Evolutionary conservation across 1,140 invertebrate genomes (phyloP), one percentile per base, ranked within the genome.

Genomic region (Hestina assimilis): DNA sequence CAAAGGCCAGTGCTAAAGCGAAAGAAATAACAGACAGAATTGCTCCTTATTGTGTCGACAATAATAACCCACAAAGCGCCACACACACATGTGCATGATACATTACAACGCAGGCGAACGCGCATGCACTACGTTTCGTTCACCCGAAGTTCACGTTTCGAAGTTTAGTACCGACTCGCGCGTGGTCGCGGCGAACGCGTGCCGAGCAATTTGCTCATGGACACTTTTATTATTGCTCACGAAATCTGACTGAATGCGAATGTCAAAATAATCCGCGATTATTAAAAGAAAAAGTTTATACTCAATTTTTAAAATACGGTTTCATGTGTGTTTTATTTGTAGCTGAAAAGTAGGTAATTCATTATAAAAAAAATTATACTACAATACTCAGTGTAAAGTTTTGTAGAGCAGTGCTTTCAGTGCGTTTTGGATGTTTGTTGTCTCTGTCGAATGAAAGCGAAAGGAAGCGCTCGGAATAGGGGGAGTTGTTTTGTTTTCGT

Each of bases 401-500:
- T 70, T 74, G 48, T 74, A 69, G 61, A 66, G 59, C 66, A 76
- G 82, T 86, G 81, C 77, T 82, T 83, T 84, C 78, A 81, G 81
- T 86, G 78, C 67, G 73, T 70, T 78, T 72, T 70, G 69, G 61
- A 72, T 64, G 59, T 73, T 70, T 69, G 72, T 71, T 75, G 69
- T 83, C 76, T 72, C 75, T 63, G 43, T 73, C 63, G 72, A 70
- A 78, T 56, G 75, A 79, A 81, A 82, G 74, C 72, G 79, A 83
- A 79, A 79, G 78, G 72, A 77, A 79, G 72, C 73, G 57, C 66
- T 53, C 56, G 8, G 67, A 62, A 57, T 50, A 64, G 73, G 64
- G 64, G 72, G 69, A 61, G 59, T 79, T 81, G 75, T 80, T 83
- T 79, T 79, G 78, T 82, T 86, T 82, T 75, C 77, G 66, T 75